phyloP scores from a whole-genome alignment of 2,888 invertebrate genomes.

The Trichopria drosophilae region DNA sequence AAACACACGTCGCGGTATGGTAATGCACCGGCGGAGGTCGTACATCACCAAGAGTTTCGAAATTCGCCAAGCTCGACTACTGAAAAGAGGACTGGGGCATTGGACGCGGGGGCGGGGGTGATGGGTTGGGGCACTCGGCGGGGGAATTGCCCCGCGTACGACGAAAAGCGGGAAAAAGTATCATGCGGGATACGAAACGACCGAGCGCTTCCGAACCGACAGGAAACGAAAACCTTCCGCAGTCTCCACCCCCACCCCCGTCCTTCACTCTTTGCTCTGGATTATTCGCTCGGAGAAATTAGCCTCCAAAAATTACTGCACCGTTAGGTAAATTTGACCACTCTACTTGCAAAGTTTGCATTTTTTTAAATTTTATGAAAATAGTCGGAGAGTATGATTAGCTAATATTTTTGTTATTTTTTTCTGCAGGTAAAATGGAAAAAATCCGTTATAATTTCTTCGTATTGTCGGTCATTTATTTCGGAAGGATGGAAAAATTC shows the following conservation, averaged over 20 bases:
- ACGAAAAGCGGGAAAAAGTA: constrained; percentile 19
- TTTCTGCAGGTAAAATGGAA: too few species aligned
- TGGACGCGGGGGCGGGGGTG: neutral
- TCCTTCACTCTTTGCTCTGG: constrained; percentile 5
- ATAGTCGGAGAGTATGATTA: too few species aligned
- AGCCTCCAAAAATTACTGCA: too few species aligned
- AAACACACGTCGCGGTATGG: constrained; percentile 36
- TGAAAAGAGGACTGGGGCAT: constrained; percentile 1
- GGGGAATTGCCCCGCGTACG: neutral
- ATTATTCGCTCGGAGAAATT: constrained; percentile 11
- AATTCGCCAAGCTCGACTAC: constrained; percentile 22
- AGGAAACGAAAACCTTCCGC: constrained; percentile 21
- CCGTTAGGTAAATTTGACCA: too few species aligned
- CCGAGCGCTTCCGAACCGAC: constrained; percentile 23
- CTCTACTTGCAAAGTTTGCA: too few species aligned
- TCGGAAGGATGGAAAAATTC: too few species aligned
- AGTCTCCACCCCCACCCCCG: neutral
- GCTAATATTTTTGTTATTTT: too few species aligned
- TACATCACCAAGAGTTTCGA: constrained; percentile 37
- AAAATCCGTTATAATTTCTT: too few species aligned
- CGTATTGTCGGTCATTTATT: too few species aligned
- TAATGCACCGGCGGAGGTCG: constrained; percentile 37
- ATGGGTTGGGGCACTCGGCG: neutral
- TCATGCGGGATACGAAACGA: constrained; percentile 14
- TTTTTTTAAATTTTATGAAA: too few species aligned